A percentile compares a stretch with the other conserved stretches of the same genome.
phyloP scores from a whole-genome alignment of 1,140 invertebrate genomes.

The Papilio polytes region DNA sequence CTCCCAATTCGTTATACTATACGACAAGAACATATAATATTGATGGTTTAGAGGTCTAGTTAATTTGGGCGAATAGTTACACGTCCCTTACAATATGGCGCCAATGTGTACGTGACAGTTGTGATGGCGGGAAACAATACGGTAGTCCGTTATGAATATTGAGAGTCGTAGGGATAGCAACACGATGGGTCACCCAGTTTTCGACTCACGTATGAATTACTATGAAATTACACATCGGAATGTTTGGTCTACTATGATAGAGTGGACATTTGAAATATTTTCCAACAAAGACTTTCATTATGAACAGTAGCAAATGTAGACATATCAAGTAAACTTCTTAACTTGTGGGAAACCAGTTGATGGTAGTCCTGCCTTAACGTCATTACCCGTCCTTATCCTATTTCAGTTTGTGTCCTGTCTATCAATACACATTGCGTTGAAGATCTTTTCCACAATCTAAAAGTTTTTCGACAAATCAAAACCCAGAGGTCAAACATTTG shows the following conservation, averaged over 20 bases:
- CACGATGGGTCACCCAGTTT: slow-evolving; percentile 64
- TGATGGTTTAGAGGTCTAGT: slow-evolving; percentile 52
- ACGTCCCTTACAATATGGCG: slow-evolving; percentile 75
- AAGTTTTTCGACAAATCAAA: background rate
- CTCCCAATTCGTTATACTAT: slow-evolving; percentile 45
- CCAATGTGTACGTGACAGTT: slow-evolving; percentile 69
- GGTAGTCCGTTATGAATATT: slow-evolving; percentile 75
- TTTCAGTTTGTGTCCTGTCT: no score
- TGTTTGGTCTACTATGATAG: slow-evolving; percentile 66
- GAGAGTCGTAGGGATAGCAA: slow-evolving; percentile 63
- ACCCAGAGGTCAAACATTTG: no score
- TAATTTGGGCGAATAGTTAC: slow-evolving; percentile 50
- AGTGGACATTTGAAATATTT: slow-evolving; percentile 46
- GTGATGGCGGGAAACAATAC: slow-evolving; percentile 72
- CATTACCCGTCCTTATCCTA: no score
- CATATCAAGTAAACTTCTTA: no score
- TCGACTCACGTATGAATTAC: slow-evolving; percentile 60
- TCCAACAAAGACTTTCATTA: no score
- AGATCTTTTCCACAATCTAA: no score
- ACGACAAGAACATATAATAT: slow-evolving; percentile 40
- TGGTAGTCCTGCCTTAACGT: no score
- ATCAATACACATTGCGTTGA: no score
- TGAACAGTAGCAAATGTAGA: no score
- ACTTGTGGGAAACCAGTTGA: no score
- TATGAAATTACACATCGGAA: slow-evolving; percentile 70